These are phyloP conservation scores for Pangasius macronema DNA, from an alignment of 2,797 vertebrate species.

Conservation along the genomic window DNA sequence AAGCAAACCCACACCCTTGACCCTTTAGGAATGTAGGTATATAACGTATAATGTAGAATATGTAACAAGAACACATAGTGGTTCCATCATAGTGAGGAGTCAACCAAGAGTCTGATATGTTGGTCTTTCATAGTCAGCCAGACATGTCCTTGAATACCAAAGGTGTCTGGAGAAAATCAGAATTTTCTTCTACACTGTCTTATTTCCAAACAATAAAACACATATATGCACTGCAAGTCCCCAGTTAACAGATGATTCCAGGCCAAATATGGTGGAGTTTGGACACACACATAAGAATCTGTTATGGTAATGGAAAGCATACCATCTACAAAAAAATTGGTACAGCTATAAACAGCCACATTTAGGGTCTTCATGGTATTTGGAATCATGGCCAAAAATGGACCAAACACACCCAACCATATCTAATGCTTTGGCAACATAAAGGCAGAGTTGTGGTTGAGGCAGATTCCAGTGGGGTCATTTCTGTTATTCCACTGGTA, in stretches of 20 bases:
- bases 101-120: neutral
- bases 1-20: slow-evolving; percentile 6
- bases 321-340: neutral
- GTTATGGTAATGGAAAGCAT: neutral
- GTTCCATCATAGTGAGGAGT: neutral
- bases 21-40: slow-evolving; percentile 10
- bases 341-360: neutral
- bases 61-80: neutral
- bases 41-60: neutral
- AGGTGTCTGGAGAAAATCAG: slow-evolving; percentile 29
- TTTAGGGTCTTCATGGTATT: neutral
- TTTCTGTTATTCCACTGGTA: slow-evolving; percentile 1
- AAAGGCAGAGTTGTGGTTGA: slow-evolving; percentile 5
- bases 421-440: neutral
- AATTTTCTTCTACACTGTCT: neutral
- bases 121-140: neutral
- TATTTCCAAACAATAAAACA: slow-evolving; percentile 7
- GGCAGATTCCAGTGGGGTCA: slow-evolving; percentile 4
- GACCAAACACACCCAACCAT: neutral
- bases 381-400: neutral
- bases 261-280: slow-evolving; percentile 9
- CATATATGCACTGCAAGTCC: neutral
- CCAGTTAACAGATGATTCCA: slow-evolving; percentile 13
- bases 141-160: slow-evolving; percentile 13
- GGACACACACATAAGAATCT: neutral